phyloP scores from a whole-genome alignment of 1,140 invertebrate species.

The Aphelenchoides besseyi region DNA sequence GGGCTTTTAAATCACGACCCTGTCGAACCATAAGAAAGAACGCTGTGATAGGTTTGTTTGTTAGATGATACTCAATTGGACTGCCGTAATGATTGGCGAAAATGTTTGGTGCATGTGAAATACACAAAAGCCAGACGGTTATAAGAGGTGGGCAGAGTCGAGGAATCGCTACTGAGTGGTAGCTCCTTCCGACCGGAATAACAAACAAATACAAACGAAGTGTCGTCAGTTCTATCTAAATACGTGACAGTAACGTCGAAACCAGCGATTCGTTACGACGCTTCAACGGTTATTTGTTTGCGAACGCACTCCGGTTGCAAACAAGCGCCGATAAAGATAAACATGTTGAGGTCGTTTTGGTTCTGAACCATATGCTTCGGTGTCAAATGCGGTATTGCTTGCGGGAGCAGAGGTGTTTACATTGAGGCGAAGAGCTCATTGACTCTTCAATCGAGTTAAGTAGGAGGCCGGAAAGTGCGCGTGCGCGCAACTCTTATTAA shows the following conservation, averaged over 20 bases:
- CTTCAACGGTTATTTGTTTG: background rate
- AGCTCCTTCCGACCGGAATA: constrained; percentile 5
- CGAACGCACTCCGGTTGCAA: background rate
- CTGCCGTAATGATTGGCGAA: background rate
- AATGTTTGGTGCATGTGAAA: background rate
- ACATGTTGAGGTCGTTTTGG: background rate
- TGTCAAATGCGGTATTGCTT: background rate
- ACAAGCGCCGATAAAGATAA: background rate
- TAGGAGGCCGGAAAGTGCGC: background rate
- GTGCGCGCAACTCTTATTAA: background rate
- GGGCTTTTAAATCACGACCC: background rate
- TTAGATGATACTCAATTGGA: background rate
- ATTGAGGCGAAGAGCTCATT: background rate
- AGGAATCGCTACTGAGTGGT: background rate
- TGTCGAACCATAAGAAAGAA: background rate
- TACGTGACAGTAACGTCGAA: too few species aligned
- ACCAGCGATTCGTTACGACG: too few species aligned
- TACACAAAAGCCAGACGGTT: too few species aligned
- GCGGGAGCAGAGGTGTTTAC: background rate
- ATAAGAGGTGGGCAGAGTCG: background rate
- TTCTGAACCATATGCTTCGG: background rate
- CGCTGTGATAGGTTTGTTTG: background rate
- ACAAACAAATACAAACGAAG: too few species aligned
- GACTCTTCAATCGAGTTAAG: background rate
- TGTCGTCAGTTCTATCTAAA: too few species aligned